These are phyloP conservation scores for Theretra japonica DNA, from an alignment of 2,888 invertebrate species.

Conservation along the genomic window DNA sequence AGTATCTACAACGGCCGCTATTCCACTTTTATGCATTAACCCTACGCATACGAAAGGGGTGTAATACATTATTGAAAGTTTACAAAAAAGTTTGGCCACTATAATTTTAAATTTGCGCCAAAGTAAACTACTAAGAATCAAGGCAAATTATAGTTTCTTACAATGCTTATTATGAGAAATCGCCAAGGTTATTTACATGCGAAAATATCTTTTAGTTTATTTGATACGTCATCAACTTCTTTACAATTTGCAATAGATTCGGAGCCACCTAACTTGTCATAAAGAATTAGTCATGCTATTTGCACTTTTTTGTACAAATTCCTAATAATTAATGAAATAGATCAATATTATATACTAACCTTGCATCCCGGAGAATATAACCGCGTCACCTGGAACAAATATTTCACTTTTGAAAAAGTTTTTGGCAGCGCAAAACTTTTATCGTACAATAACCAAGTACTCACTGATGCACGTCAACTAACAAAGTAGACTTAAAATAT, in stretches of 20 bases:
- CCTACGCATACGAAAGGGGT: too few species aligned
- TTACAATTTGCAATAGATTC: neutral
- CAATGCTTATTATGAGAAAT: neutral
- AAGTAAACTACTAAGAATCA: neutral
- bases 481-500: slow-evolving; percentile 29
- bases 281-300: neutral
- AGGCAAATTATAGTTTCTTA: neutral
- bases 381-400: slow-evolving; percentile 85
- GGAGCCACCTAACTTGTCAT: neutral
- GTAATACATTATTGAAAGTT: neutral
- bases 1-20: too few species aligned
- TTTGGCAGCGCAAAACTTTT: neutral
- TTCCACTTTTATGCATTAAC: too few species aligned
- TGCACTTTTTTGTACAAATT: neutral
- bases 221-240: slow-evolving; percentile 14
- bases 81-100: neutral
- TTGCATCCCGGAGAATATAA: slow-evolving; percentile 86
- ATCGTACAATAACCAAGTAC: neutral
- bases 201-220: slow-evolving; percentile 2
- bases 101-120: neutral
- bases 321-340: neutral
- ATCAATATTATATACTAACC: slow-evolving; percentile 67
- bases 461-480: slow-evolving; percentile 19
- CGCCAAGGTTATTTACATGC: neutral
- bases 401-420: slow-evolving; percentile 36